Evolutionary conservation across 2,888 invertebrate species (phyloP), one percentile per base, ranked within the genome.

Genomic region (Brachynemurus nebulosus): DNA sequence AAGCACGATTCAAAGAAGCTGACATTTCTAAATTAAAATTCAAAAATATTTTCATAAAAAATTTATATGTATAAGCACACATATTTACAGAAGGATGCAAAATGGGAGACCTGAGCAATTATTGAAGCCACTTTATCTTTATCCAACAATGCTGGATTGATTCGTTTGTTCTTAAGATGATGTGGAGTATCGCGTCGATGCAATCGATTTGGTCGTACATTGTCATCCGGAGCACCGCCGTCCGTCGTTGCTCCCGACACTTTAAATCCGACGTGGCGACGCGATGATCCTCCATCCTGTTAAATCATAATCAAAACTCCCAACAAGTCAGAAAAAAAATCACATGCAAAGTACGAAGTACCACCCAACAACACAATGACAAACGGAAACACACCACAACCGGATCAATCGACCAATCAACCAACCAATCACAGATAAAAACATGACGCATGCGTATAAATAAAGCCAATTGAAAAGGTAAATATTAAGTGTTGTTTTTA

Each of bases 171-270:
- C 78, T 97, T 97, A 61, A 95, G 77, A 67, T 98, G 96, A 73
- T 99, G 97, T 40, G 98, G 98, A 17, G 98, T 98, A 71, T 99
- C 97, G 57, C 97, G 80, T 48, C 86, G 78, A 62, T 89, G 83
- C 48, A 92, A 76, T 47, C 79, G 74, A 57, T 76, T 76, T 44
- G 77, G 78, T 54, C 71, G 70, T 50, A 69, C 63, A 41, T 63
- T 61, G 48, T 68, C 69, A 49, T 62, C 64, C 47, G 63, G 58
- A 53, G 60, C 18, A 18, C 16, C 49, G 53, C 54, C 46, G 45
- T 58, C 45, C 60, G 58, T 52, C 44, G 34, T 46, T 45, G 16
- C 36, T 42, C 19, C 19, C 12, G 12, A 20, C 39, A 72, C 68
- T 50, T 69, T 67, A 63, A 80, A 80, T 60, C 78, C 81, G 55